A percentile compares a stretch with the other conserved stretches of the same genome.
These are phyloP conservation scores for Drosophila insularis DNA, from an alignment of 1,140 invertebrate genomes.

Conservation along the genomic window DNA sequence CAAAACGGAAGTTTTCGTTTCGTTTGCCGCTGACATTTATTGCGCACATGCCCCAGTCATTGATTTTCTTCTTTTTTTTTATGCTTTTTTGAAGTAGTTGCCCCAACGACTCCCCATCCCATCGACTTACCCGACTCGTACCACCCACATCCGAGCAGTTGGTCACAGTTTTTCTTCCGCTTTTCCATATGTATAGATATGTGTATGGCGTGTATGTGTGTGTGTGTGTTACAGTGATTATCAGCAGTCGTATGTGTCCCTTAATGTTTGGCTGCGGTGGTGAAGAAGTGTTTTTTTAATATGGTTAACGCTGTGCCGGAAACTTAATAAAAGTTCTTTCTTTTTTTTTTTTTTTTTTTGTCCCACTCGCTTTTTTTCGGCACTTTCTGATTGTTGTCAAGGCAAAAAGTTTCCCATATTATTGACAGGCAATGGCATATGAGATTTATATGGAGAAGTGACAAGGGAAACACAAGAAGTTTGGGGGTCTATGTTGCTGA, in stretches of 20 bases:
- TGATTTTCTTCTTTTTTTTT: constrained; percentile 75
- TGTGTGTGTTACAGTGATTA: constrained; percentile 42
- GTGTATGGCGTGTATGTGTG: constrained; percentile 19
- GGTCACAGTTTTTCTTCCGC: constrained; percentile 39
- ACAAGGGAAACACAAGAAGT: constrained; percentile 18
- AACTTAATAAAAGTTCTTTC: constrained; percentile 69
- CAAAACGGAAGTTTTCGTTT: constrained; percentile 45
- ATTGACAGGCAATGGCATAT: constrained; percentile 56
- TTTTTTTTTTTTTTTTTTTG: constrained; percentile 29
- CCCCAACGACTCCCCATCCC: background rate
- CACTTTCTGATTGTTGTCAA: constrained; percentile 35
- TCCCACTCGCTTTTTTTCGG: background rate
- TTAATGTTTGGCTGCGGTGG: constrained; percentile 45
- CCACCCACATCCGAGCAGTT: constrained; percentile 23
- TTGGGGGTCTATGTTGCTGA: background rate
- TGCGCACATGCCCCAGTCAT: constrained; percentile 73
- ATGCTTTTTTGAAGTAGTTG: constrained; percentile 63
- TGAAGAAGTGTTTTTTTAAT: constrained; percentile 63
- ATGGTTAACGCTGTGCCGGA: constrained; percentile 59
- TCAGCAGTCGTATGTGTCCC: constrained; percentile 20
- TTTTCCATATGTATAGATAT: constrained; percentile 36
- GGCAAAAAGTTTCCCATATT: constrained; percentile 37
- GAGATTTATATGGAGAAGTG: constrained; percentile 55
- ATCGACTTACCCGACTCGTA: constrained; percentile 24
- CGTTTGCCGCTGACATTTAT: constrained; percentile 72